Conservation (phyloP, 2,113 vertebrate genomes). For the Campylomormyrus numenius region DNA sequence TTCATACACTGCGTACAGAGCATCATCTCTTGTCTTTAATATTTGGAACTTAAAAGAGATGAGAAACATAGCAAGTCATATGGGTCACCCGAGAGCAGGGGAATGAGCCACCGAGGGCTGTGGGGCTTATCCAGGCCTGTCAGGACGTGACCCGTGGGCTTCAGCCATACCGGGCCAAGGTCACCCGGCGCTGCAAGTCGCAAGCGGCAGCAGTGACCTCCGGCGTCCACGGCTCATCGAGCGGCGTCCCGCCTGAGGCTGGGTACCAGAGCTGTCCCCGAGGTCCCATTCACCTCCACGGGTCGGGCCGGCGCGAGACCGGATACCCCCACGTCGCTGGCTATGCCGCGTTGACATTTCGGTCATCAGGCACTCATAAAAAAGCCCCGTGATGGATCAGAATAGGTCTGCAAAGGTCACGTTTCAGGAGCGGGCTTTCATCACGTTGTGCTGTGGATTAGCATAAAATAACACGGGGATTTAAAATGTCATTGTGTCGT, state of each 20-base stretch:
- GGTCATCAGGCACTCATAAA: neutral
- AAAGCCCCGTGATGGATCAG: neutral
- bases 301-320: neutral
- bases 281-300: slow-evolving; percentile 2
- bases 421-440: neutral
- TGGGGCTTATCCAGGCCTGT: neutral
- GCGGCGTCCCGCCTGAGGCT: neutral
- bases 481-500: slow-evolving; percentile 11
- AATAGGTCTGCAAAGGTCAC: slow-evolving; percentile 15
- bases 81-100: neutral
- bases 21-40: neutral
- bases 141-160: neutral
- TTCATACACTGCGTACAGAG: neutral
- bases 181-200: neutral
- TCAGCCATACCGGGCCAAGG: neutral
- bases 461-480: slow-evolving; percentile 9
- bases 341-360: neutral
- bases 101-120: neutral
- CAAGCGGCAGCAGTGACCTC: neutral
- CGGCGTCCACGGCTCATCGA: neutral
- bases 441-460: slow-evolving; percentile 7
- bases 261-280: neutral
- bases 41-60: neutral
- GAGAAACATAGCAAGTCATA: neutral
- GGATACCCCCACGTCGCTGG: neutral